phyloP scores from a whole-genome alignment of 1,140 invertebrate genomes.

The Leptoteleia sp. region DNA sequence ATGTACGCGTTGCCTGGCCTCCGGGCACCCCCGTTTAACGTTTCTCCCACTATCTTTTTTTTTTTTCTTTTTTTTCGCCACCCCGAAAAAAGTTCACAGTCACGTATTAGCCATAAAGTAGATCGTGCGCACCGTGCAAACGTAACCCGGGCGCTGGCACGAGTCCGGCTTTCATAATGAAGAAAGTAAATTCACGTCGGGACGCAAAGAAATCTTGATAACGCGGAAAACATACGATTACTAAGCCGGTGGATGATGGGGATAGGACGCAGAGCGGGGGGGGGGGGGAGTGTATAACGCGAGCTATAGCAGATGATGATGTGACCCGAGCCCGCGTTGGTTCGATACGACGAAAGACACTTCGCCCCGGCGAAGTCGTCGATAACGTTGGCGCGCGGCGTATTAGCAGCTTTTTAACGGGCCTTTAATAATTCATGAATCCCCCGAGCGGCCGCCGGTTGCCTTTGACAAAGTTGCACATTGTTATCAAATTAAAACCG shows the following conservation, averaged over 20 bases:
- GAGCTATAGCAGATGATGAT: slow-evolving; percentile 33
- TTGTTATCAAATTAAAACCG: no score
- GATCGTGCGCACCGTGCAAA: slow-evolving; percentile 70
- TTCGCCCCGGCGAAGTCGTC: slow-evolving; percentile 32
- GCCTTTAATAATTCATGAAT: no score
- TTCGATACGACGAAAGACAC: slow-evolving; percentile 36
- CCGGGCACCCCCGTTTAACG: no score
- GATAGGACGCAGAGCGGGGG: no score
- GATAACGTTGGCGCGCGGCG: slow-evolving; percentile 17
- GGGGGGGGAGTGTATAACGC: no score
- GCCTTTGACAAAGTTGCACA: no score
- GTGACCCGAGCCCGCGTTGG: slow-evolving; percentile 18
- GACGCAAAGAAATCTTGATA: slow-evolving; percentile 71
- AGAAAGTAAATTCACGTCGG: slow-evolving; percentile 76
- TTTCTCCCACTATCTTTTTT: no score
- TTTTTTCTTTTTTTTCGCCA: slow-evolving; percentile 63
- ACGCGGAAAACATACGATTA: slow-evolving; percentile 70
- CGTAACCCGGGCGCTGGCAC: slow-evolving; percentile 66
- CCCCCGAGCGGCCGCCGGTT: no score
- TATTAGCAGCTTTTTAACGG: no score
- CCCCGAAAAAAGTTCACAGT: slow-evolving; percentile 67
- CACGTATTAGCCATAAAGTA: slow-evolving; percentile 76
- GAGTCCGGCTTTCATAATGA: slow-evolving; percentile 75
- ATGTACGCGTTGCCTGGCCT: no score
- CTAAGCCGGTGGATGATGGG: slow-evolving; percentile 33